Evolutionary conservation across 23 tunicate genomes (phyloP), one percentile per base, ranked within the genome.

Genomic region (Trididemnum nubilum): DNA sequence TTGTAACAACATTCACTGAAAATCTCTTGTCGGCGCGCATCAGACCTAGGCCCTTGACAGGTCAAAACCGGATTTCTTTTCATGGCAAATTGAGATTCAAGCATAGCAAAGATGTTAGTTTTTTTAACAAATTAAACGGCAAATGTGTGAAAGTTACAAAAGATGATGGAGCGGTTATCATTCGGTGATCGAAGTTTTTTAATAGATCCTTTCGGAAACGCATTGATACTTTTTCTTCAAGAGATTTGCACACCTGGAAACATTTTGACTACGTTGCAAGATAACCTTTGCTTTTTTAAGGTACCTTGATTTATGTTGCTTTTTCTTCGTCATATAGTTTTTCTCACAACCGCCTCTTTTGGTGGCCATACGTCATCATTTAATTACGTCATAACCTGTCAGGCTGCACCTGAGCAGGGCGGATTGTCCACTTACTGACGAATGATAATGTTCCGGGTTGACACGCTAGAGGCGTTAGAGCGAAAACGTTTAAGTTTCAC

Each of bases 401-500:
- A 67, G 38, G 25, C 7, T 30, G 74, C 74, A 31, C 38, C 37
- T 31, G 37, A 67, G 7, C 28, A 63, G 7, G 12, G 22, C 9
- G 38, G 37, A 2, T 30, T 15, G 54, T 7, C 54, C 54, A 44
- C 54, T 44, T 44, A 39, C 28, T 73, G 57, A 37, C 29, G 78
- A 73, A 15, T 25, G 78, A 73, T 73, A n/a, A 12, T 40, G 58
- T 73, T 73, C 58, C 78, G 58, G 33, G 7, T 39, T 23, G 58
- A 28, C 22, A n/a, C 30, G 58, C 32, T 39, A 31, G 5, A 73
- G 78, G 78, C 31, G 78, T 73, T 73, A 73, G 30, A 38, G 78
- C 78, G 78, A 37, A 30, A 73, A 38, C 37, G 37, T 31, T 38
- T 30, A 4, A 38, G 31, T 38, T 31, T 33, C 5, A 30, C 22